phyloP scores from a whole-genome alignment of 2,797 vertebrate genomes.

The Arctocebus calabarensis region DNA sequence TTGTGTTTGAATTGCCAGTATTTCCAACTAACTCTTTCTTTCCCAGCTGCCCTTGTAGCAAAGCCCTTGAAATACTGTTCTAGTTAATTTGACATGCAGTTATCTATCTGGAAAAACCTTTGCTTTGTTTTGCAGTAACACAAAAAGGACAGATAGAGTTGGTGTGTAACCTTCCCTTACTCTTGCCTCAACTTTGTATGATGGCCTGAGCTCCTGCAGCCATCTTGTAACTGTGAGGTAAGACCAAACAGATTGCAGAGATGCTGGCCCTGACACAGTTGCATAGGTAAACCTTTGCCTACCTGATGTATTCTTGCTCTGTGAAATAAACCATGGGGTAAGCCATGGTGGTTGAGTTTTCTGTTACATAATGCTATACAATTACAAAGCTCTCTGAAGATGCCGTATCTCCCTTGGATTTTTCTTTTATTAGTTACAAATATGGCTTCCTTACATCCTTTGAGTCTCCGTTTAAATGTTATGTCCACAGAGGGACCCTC shows the following conservation, averaged over 20 bases:
- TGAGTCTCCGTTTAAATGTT: background rate
- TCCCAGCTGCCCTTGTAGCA: too few species aligned
- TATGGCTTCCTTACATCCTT: background rate
- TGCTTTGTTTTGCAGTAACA: background rate
- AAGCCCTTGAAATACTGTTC: background rate
- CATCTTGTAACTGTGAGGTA: background rate
- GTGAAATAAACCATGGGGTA: fast-evolving
- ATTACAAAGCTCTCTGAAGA: too few species aligned
- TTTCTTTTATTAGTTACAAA: too few species aligned
- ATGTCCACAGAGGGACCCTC: background rate
- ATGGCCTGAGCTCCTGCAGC: background rate
- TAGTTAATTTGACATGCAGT: background rate
- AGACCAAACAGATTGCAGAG: background rate
- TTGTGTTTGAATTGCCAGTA: background rate
- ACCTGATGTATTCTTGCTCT: too few species aligned
- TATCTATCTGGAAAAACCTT: background rate
- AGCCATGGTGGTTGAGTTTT: background rate
- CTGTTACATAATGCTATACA: background rate
- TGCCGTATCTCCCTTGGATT: background rate
- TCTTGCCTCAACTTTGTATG: background rate
- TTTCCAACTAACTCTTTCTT: background rate
- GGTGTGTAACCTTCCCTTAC: background rate
- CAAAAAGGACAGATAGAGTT: background rate
- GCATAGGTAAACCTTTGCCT: background rate
- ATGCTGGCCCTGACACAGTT: too few species aligned